A percentile compares a stretch with the other conserved stretches of the same genome.
Evolutionary conservation across 2,113 vertebrate genomes (phyloP).

Genomic region (Callithrix jacchus): DNA sequence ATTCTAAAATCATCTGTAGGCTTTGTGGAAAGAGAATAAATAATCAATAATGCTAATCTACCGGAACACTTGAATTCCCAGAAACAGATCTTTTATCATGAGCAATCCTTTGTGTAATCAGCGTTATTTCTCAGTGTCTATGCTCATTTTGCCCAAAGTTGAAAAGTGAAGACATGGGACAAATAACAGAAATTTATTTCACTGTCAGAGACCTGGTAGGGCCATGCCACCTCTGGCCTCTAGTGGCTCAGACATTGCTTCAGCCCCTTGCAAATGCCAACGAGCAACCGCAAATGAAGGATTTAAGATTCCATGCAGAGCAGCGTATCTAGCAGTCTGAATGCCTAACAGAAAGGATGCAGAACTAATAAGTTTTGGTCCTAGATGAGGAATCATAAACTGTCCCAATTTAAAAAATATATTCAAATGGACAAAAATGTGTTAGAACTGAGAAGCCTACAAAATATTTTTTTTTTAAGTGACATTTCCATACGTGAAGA

Average conservation of each 20-base stretch:
- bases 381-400: not conserved
- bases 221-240: slow-evolving; percentile 34
- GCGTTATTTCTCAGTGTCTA: slow-evolving; percentile 72
- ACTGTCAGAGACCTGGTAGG: not conserved
- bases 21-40: slow-evolving; percentile 71
- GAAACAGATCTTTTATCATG: slow-evolving; percentile 79
- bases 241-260: slow-evolving; percentile 50
- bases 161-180: slow-evolving; percentile 48
- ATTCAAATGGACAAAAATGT: slow-evolving; percentile 5
- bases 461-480: not conserved
- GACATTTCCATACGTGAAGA: not conserved
- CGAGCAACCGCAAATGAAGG: slow-evolving; percentile 41
- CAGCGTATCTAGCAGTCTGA: not conserved
- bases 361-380: not conserved
- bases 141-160: slow-evolving; percentile 55
- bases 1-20: slow-evolving; percentile 83
- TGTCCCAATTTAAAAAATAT: slow-evolving; percentile 29
- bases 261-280: slow-evolving; percentile 48
- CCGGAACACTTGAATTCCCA: slow-evolving; percentile 81
- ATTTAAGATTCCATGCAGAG: slow-evolving; percentile 55
- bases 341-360: not conserved
- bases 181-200: slow-evolving; percentile 64
- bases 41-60: slow-evolving; percentile 86
- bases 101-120: slow-evolving; percentile 75
- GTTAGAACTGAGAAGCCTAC: not conserved